phyloP scores from a whole-genome alignment of 1,140 invertebrate genomes.

The Neuroterus valhalla region DNA sequence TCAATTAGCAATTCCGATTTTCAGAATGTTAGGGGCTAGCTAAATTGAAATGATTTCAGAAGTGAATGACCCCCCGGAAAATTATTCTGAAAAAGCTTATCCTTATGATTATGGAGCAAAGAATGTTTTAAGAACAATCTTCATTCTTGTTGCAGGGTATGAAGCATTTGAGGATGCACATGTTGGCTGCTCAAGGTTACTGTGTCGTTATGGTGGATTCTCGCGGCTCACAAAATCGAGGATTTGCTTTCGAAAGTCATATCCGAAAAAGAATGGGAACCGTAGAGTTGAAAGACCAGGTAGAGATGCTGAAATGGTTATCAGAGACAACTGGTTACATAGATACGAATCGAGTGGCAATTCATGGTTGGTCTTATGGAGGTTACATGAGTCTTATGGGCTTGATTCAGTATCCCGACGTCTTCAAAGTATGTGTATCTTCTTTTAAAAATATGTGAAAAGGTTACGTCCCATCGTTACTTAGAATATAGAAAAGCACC shows the following conservation, averaged over 20 bases:
- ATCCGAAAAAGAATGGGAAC: slow-evolving; percentile 93
- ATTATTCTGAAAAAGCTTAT: too few species aligned
- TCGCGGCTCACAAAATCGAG: slow-evolving; percentile 94
- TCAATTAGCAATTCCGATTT: too few species aligned
- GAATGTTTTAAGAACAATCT: too few species aligned
- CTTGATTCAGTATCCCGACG: slow-evolving; percentile 86
- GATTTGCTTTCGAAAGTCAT: slow-evolving; percentile 92
- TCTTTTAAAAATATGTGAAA: not conserved
- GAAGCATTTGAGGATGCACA: slow-evolving; percentile 93
- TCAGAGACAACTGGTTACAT: slow-evolving; percentile 90
- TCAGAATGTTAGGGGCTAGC: too few species aligned
- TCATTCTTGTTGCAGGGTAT: too few species aligned
- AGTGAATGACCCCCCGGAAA: too few species aligned
- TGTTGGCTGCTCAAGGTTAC: slow-evolving; percentile 96
- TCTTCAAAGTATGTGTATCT: slow-evolving; percentile 83
- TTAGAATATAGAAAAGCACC: too few species aligned
- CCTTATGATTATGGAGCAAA: too few species aligned
- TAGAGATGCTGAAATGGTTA: slow-evolving; percentile 93
- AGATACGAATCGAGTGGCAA: slow-evolving; percentile 93
- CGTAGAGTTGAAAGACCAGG: slow-evolving; percentile 96
- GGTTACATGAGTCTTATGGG: slow-evolving; percentile 92
- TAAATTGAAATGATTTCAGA: too few species aligned
- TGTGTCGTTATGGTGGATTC: slow-evolving; percentile 97
- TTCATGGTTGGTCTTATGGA: slow-evolving; percentile 99
- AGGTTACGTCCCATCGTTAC: too few species aligned